A percentile compares a stretch with the other conserved stretches of the same genome.
phyloP scores from a whole-genome alignment of 2,113 vertebrate species.

The Pimephales promelas region DNA sequence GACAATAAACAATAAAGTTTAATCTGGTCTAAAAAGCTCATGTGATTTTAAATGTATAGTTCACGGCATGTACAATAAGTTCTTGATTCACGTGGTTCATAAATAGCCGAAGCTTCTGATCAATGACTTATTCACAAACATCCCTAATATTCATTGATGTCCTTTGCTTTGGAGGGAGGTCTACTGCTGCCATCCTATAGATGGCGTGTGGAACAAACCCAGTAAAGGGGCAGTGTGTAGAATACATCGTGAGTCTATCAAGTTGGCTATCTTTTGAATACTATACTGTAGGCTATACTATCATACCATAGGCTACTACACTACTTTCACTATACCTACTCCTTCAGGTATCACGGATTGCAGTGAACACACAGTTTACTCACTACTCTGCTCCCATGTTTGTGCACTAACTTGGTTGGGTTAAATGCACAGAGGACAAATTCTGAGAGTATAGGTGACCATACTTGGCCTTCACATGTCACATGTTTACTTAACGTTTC shows the following conservation, averaged over 20 bases:
- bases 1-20: no score
- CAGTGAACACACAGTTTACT: no score
- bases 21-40: no score
- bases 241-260: background rate
- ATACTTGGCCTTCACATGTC: no score
- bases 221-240: background rate
- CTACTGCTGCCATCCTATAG: conserved; percentile 42
- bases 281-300: background rate
- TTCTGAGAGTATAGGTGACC: no score
- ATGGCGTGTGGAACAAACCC: conserved; percentile 43
- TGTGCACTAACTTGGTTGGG: no score
- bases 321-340: background rate
- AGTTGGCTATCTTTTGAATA: no score
- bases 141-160: background rate
- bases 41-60: background rate
- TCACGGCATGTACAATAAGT: background rate
- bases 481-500: background rate
- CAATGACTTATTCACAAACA: background rate
- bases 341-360: no score
- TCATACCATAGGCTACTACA: background rate
- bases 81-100: background rate
- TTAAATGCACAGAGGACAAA: no score
- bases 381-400: no score
- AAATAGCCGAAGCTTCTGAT: background rate
- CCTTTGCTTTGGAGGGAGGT: background rate